phyloP scores from a whole-genome alignment of 2,888 invertebrate genomes.

The Cepaea hortensis region DNA sequence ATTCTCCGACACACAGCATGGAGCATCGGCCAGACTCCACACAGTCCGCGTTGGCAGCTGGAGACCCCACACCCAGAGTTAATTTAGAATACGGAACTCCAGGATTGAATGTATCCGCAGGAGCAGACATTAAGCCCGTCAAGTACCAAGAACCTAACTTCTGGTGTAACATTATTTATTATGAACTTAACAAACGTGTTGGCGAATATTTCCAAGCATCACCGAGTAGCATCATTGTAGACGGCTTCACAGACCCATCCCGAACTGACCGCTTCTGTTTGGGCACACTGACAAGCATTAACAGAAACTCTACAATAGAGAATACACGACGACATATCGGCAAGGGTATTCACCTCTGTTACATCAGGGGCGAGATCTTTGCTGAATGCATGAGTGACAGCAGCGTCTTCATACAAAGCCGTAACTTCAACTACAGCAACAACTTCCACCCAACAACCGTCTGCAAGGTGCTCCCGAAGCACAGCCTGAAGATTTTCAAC shows the following conservation, averaged over 20 bases:
- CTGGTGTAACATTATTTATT: constrained; percentile 99
- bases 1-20: too few relatives aligned
- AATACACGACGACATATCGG: not conserved
- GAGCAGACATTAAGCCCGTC: constrained; percentile 82
- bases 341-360: constrained; percentile 87
- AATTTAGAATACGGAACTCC: not conserved
- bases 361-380: constrained; percentile 97
- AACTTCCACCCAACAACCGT: constrained; percentile 99
- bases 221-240: constrained; percentile 86
- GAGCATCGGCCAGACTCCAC: not conserved
- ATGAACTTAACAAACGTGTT: constrained; percentile 97
- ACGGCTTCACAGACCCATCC: constrained; percentile 99
- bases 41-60: not conserved
- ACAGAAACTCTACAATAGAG: too few relatives aligned
- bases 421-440: constrained; percentile 98
- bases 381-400: constrained; percentile 98
- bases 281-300: too few relatives aligned
- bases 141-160: constrained; percentile 90
- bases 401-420: constrained; percentile 97
- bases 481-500: constrained; percentile 98
- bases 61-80: not conserved
- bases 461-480: constrained; percentile 90
- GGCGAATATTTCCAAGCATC: constrained; percentile 87
- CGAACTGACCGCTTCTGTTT: too few relatives aligned
- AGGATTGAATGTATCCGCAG: not conserved